Evolutionary conservation across 2,113 vertebrate species (phyloP).

Genomic region (Pygathrix nemaeus): DNA sequence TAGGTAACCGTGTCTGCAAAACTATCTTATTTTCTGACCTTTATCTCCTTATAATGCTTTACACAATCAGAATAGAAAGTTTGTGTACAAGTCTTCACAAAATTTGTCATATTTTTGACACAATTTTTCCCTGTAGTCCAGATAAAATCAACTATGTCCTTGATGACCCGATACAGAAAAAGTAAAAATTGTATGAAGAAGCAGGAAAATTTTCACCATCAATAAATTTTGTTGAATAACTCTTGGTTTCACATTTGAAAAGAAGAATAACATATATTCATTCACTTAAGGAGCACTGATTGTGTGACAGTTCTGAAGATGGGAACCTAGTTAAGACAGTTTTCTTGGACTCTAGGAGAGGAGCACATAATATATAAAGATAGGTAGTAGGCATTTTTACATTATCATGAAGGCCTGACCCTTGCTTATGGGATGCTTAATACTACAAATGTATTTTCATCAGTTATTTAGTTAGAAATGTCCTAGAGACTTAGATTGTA

Average conservation of each 20-base stretch:
- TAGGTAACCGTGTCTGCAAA: neutral
- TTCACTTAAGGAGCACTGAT: neutral
- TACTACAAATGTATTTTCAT: slow-evolving; percentile 9
- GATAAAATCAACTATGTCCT: slow-evolving; percentile 17
- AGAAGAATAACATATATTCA: slow-evolving; percentile 23
- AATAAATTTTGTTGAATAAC: slow-evolving; percentile 22
- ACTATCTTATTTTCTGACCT: slow-evolving; percentile 3
- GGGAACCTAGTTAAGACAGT: neutral
- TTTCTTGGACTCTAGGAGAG: neutral
- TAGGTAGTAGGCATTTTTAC: neutral
- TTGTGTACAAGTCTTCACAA: slow-evolving; percentile 11
- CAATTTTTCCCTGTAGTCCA: neutral
- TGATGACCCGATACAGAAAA: slow-evolving; percentile 37
- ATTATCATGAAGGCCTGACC: neutral
- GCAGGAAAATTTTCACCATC: neutral
- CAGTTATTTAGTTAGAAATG: slow-evolving; percentile 17
- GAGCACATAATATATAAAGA: neutral
- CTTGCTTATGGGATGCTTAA: neutral
- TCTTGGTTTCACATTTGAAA: slow-evolving; percentile 46
- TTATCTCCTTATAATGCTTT: slow-evolving; percentile 23
- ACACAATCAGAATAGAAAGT: slow-evolving; percentile 5
- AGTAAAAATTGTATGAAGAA: neutral
- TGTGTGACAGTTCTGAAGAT: neutral
- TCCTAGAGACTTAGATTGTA: neutral
- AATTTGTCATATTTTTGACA: slow-evolving; percentile 37